These are phyloP conservation scores for Endotricha flammealis DNA, from an alignment of 2,888 invertebrate genomes.

Conservation along the genomic window DNA sequence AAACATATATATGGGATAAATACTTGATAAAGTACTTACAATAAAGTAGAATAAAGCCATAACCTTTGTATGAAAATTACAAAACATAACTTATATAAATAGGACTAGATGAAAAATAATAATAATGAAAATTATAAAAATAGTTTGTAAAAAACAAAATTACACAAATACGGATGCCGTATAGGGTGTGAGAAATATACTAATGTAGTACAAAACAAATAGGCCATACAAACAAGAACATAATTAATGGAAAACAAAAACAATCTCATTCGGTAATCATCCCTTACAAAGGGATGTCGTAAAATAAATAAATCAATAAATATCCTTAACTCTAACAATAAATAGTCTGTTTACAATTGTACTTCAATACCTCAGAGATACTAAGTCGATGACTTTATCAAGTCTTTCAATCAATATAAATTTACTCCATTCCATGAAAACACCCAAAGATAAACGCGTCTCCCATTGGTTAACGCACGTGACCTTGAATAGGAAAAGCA, in stretches of 20 bases:
- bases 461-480: too few species aligned
- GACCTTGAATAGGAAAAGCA: too few species aligned
- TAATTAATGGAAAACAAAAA: slow-evolving; percentile 58
- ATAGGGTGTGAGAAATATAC: slow-evolving; percentile 58
- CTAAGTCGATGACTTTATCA: too few species aligned
- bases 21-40: slow-evolving; percentile 16
- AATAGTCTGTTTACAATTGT: slow-evolving; percentile 46
- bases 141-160: slow-evolving; percentile 50
- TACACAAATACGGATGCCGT: slow-evolving; percentile 76
- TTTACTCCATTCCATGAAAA: too few species aligned
- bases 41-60: slow-evolving; percentile 21
- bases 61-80: slow-evolving; percentile 19
- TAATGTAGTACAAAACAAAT: slow-evolving; percentile 63
- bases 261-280: slow-evolving; percentile 31
- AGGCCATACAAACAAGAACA: slow-evolving; percentile 70
- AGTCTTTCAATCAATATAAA: too few species aligned
- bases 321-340: slow-evolving; percentile 55
- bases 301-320: slow-evolving; percentile 63
- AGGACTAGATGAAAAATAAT: slow-evolving; percentile 52
- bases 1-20: slow-evolving; percentile 13
- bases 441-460: too few species aligned
- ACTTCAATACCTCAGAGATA: not conserved
- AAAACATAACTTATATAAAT: slow-evolving; percentile 44
- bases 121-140: slow-evolving; percentile 31
- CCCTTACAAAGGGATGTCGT: slow-evolving; percentile 58